Base-by-base conservation (phyloP, 2,797 vertebrate species). In the Limnodromus scolopaceus region DNA sequence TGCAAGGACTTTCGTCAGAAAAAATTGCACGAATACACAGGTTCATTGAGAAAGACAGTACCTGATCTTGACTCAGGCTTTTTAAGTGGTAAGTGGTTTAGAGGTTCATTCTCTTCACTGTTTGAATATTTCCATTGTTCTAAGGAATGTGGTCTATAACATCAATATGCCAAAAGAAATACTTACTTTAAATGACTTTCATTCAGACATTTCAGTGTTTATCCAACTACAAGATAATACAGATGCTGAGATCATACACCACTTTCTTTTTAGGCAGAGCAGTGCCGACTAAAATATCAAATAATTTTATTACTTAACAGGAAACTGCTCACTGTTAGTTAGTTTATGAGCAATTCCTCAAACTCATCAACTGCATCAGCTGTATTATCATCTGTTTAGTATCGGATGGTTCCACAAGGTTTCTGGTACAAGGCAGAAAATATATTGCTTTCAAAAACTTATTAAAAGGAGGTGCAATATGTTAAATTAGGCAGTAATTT, bases 311-410 rank as follows among this genome's bases (percentile, higher is more conserved):
- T 91, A 89, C 55, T 84, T 80, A 85, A 68, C 48, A 71, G 84
- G 77, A 94, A 95, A 84, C 51, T 71, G 78, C 43, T 93, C 32
- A 55, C 28, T 89, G 17, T 82, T 95, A 92, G 63, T 65, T 69
- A 83, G 36, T 36, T 77, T 77, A 91, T 49, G 25, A 92, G 48
- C 48, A 93, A 70, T 70, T 79, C 64, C 43, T 77, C 64, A 87
- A 79, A 96, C 72, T 86, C 77, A 87, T 63, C 34, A 82, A 6
- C 58, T 84, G 43, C 30, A 58, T 81, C 88, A 65, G 43, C 20
- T 70, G 45, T 74, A 28, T 70, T 76, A 93, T 84, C 22, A 82
- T 87, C 28, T 80, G 3, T 64, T 92, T 87, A 74, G 92, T 63
- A 76, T 5, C 45, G 53, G 43, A 89, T 74, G 48, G 57, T 83